Conservation (phyloP, 2,888 invertebrate genomes). For the Dasysyrphus tricinctus region DNA sequence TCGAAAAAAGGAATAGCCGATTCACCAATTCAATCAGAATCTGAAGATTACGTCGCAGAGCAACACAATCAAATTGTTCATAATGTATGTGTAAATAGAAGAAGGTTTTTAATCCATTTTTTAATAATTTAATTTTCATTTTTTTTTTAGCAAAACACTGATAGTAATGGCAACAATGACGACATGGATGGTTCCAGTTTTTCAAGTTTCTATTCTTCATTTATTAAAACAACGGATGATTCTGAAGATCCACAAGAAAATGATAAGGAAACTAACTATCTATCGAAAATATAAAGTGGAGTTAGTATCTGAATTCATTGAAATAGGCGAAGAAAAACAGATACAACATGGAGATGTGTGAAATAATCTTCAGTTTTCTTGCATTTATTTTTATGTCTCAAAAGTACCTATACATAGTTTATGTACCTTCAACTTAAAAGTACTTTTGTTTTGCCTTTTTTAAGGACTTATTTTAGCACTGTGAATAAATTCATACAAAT, state of each 20-base stretch:
- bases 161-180: slow-evolving; percentile 82
- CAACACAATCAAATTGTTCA: slow-evolving; percentile 77
- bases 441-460: not conserved
- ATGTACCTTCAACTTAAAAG: not conserved
- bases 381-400: slow-evolving; percentile 14
- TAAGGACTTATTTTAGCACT: too few relatives aligned
- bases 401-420: not conserved
- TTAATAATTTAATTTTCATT: not conserved
- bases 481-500: too few relatives aligned
- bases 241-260: slow-evolving; percentile 81
- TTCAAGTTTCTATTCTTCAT: slow-evolving; percentile 89
- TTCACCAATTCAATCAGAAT: slow-evolving; percentile 82
- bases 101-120: not conserved
- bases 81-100: slow-evolving; percentile 76
- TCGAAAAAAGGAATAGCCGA: slow-evolving; percentile 85
- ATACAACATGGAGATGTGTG: slow-evolving; percentile 80
- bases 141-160: slow-evolving; percentile 78
- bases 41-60: slow-evolving; percentile 78
- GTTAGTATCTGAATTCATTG: slow-evolving; percentile 68
- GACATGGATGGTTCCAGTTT: slow-evolving; percentile 86
- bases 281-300: slow-evolving; percentile 78
- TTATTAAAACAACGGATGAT: slow-evolving; percentile 87
- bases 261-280: slow-evolving; percentile 79
- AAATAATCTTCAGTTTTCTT: not conserved
- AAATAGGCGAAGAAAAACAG: slow-evolving; percentile 79